phyloP scores from a whole-genome alignment of 2,797 vertebrate species.

The Vespertilio murinus region DNA sequence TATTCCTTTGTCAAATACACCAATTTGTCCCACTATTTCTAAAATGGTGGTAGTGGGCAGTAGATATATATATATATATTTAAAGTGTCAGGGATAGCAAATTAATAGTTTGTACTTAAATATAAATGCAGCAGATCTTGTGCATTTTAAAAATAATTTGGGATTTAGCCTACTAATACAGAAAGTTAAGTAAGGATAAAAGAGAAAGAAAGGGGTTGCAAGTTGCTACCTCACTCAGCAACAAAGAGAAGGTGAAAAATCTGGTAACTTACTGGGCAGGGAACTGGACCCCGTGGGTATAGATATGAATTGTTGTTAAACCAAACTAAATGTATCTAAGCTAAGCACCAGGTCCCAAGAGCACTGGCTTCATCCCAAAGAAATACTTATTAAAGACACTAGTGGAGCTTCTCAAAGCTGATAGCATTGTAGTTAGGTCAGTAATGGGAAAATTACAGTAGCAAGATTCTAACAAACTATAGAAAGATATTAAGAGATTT shows the following conservation, averaged over 20 bases:
- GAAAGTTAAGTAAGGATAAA: slow-evolving; percentile 49
- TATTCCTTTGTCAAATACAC: slow-evolving; percentile 26
- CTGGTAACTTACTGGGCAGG: slow-evolving; percentile 52
- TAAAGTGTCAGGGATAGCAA: neutral
- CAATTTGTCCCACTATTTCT: slow-evolving; percentile 29
- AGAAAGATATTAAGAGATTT: slow-evolving; percentile 44
- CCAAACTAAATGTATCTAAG: slow-evolving; percentile 80
- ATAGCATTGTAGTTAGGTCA: slow-evolving; percentile 22
- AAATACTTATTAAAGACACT: slow-evolving; percentile 67
- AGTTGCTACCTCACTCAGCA: slow-evolving; percentile 48
- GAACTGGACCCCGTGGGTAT: slow-evolving; percentile 47
- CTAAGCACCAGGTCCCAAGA: slow-evolving; percentile 72
- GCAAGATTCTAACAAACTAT: slow-evolving; percentile 19
- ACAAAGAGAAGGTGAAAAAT: slow-evolving; percentile 54
- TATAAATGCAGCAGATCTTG: slow-evolving; percentile 11
- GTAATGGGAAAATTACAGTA: slow-evolving; percentile 45
- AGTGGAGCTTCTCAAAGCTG: slow-evolving; percentile 54
- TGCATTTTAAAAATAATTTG: slow-evolving; percentile 39
- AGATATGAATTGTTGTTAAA: slow-evolving; percentile 77
- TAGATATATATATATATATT: neutral
- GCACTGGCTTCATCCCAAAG: slow-evolving; percentile 63
- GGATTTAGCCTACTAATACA: slow-evolving; percentile 25
- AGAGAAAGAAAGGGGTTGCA: slow-evolving; percentile 1
- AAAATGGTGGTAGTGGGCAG: slow-evolving; percentile 18
- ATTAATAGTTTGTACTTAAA: slow-evolving; percentile 15